Evolutionary conservation across 2,888 invertebrate genomes (phyloP).

Genomic region (Drosophila niveifrons): DNA sequence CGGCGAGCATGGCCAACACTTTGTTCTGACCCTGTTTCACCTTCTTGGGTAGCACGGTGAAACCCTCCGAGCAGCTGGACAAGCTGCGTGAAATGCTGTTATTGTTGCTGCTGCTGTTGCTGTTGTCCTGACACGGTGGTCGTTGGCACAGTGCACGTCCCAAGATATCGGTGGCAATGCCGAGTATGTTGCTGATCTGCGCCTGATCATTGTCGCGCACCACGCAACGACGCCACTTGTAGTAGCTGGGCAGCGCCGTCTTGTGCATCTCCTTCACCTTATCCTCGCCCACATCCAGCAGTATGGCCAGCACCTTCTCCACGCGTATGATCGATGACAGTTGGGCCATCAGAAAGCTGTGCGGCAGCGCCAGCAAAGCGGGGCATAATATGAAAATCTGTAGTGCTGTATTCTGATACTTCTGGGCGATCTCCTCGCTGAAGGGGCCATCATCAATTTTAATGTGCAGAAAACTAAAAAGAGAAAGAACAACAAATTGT

Average conservation of each 20-base stretch:
- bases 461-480: slow-evolving; percentile 89
- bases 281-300: slow-evolving; percentile 92
- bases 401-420: slow-evolving; percentile 88
- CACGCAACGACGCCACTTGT: slow-evolving; percentile 92
- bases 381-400: slow-evolving; percentile 94
- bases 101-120: slow-evolving; percentile 86
- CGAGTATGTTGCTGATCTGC: slow-evolving; percentile 93
- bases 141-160: slow-evolving; percentile 87
- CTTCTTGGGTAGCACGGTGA: slow-evolving; percentile 85
- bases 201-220: slow-evolving; percentile 93
- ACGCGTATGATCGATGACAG: slow-evolving; percentile 85
- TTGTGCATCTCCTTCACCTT: slow-evolving; percentile 90
- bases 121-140: slow-evolving; percentile 89
- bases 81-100: slow-evolving; percentile 80
- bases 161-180: slow-evolving; percentile 92
- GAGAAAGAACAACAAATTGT: background rate
- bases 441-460: slow-evolving; percentile 89
- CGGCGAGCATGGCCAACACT: slow-evolving; percentile 91
- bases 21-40: slow-evolving; percentile 90
- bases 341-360: slow-evolving; percentile 84
- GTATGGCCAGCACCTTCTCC: slow-evolving; percentile 92
- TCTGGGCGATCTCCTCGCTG: slow-evolving; percentile 86
- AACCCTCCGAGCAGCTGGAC: slow-evolving; percentile 84
- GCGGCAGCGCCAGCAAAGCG: slow-evolving; percentile 87
- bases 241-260: slow-evolving; percentile 90